These are phyloP conservation scores for Dasysyrphus tricinctus DNA, from an alignment of 2,888 invertebrate genomes.

Conservation along the genomic window DNA sequence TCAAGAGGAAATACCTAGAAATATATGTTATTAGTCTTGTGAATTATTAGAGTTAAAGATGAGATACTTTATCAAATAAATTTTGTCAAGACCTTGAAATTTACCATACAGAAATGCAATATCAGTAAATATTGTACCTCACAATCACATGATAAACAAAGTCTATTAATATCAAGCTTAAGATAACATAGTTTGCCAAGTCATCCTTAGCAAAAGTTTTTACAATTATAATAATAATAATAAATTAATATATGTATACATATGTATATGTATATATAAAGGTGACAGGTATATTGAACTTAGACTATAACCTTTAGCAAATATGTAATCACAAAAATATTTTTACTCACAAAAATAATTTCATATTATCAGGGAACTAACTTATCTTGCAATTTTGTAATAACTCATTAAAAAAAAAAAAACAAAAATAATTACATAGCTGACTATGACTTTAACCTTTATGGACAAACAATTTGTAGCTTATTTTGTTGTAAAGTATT, in stretches of 20 bases:
- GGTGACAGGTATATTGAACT: not conserved
- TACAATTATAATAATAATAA: not conserved
- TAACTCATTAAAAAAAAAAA: not conserved
- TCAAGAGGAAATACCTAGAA: no score
- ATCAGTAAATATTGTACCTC: no score
- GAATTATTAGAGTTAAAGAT: no score
- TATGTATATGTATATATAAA: not conserved
- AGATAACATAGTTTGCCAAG: not conserved
- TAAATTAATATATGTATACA: no score
- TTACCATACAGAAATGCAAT: no score
- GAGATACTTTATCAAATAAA: no score
- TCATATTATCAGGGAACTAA: not conserved
- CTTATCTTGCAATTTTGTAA: slow-evolving; percentile 7
- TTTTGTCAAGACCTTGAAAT: no score
- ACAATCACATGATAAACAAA: no score
- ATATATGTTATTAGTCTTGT: no score
- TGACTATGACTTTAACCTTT: not conserved
- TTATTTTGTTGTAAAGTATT: not conserved
- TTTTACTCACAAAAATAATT: not conserved
- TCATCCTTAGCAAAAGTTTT: not conserved
- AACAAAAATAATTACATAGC: not conserved
- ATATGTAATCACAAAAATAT: not conserved
- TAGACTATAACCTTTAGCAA: not conserved
- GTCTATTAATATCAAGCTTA: not conserved
- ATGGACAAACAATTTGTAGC: not conserved